Percentiles rank a stretch among this genome's conserved stretches.
Conservation (phyloP, 2,888 invertebrate genomes). For the Abscondita cerata region DNA sequence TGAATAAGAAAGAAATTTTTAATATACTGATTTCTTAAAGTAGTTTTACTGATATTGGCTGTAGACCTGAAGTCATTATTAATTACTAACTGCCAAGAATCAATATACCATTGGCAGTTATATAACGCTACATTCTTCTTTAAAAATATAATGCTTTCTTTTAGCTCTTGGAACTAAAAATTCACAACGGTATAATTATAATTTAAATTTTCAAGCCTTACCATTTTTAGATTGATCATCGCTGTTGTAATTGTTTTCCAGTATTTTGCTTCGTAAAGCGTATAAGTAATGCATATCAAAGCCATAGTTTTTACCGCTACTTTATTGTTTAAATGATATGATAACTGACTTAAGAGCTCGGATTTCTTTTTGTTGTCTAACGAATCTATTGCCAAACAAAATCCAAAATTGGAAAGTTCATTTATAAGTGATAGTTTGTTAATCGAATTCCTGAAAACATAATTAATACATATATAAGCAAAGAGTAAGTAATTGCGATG, state of each 20-base stretch:
- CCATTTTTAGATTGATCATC: constrained; percentile 46
- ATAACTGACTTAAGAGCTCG: constrained; percentile 46
- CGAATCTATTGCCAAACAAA: constrained; percentile 42
- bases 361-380: constrained; percentile 45
- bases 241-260: constrained; percentile 40
- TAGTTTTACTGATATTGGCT: constrained; percentile 19
- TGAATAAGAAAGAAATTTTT: constrained; percentile 47
- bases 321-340: constrained; percentile 39
- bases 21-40: constrained; percentile 38
- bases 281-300: constrained; percentile 47
- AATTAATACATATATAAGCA: constrained; percentile 11
- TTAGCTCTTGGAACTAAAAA: constrained; percentile 44
- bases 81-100: constrained; percentile 51
- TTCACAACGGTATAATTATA: too few relatives aligned
- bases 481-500: too few relatives aligned
- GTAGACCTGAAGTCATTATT: constrained; percentile 42
- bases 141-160: constrained; percentile 46
- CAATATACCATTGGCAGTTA: constrained; percentile 46
- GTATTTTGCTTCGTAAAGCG: constrained; percentile 42
- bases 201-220: too few relatives aligned
- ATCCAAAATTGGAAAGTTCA: constrained; percentile 48
- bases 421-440: constrained; percentile 48
- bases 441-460: constrained; percentile 46
- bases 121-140: constrained; percentile 38
- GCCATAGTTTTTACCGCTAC: constrained; percentile 48